Evolutionary conservation across 1,140 invertebrate genomes (phyloP), one percentile per base, ranked within the genome.

Genomic region (Venustaconcha ellipsiformis): DNA sequence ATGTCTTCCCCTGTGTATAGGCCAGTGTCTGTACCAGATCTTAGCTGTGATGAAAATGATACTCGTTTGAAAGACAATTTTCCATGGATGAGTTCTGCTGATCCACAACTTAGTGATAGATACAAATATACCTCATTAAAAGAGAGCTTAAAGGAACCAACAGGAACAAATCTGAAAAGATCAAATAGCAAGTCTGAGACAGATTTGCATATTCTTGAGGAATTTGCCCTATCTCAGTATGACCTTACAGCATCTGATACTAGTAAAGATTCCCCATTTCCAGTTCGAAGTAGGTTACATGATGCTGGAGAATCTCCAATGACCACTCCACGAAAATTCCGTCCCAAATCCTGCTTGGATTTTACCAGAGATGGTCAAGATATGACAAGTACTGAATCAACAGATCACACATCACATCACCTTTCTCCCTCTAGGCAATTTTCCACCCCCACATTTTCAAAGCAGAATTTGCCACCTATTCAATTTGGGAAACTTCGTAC

Each of bases 181-280:
- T 71, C 20, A 23, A 71, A 70, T 65, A 76, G 74, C 30, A 76
- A 76, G 62, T 76, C 74, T 11, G 74, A 76, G 60, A 71, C 74
- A 23, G 68, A 76, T 65, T 55, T 76, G 23, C 71, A 57, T 71
- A 70, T 76, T 30, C 30, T 30, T 20, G 30, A 17, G 26, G 64
- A 66, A 4, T 66, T 30, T 26, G 8, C 14, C 66, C 66, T 23
- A 66, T 37, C 37, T 37, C 37, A 74, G 14, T 68, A 74, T 68
- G 62, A 74, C 55, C 69, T 74, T 63, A 67, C 57, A 20, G 66
- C 57, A 8, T 11, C 69, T 30, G 68, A 68, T 18, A 57, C 57
- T 14, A 67, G 69, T 18, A 68, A 74, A 62, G 72, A 74, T 62
- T 74, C 72, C 15, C 67, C 68, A 11, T 74, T 74, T 17, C 62